Evolutionary conservation across 30 jellyfish, hydroid and myxozoan species (phyloP), one percentile per base, ranked within the genome.

Genomic region (Aurelia aurita): DNA sequence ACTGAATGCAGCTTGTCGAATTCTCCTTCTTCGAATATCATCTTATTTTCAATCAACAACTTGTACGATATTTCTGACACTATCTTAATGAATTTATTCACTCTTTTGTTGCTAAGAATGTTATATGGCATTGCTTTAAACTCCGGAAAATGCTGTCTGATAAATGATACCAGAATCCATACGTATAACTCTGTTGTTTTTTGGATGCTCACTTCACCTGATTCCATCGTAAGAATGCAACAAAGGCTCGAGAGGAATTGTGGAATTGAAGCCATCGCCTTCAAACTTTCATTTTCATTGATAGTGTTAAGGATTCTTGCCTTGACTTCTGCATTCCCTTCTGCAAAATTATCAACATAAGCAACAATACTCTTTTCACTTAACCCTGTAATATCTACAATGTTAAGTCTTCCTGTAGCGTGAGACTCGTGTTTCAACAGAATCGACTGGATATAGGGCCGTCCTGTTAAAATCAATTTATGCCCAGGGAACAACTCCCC

Each of bases 231-330:
- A 23, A 77, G 79, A 45, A 77, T 59, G 32, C 79, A 15, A 45
- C 88, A 77, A 39, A 77, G 58, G 49, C 88, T 77, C 14, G 88
- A 77, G 3, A 77, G 70, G 28, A 77, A 77, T 22, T 77, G 88
- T 16, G 88, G 88, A 3, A 77, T 65, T 29, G 88, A 35, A 7
- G 88, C 78, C 69, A 77, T 19, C 5, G 71, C 78, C 26, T 35
- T 45, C 26, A 77, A 21, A 44, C 78, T 77, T 16, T 20, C 64
- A 60, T 26, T 77, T 9, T 20, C 58, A 15, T 77, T 43, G 43
- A 77, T 59, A 9, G 26, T 44, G 45, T 21, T 34, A 25, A 58
- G 25, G 31, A 77, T 77, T 1, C 61, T 60, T 19, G 61, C 46
- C 53, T n/a, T 35, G 15, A 43, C 20, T 19, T 19, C 28, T 14